Conservation (phyloP, 2,113 vertebrate genomes). For the Brevimyrus niger region DNA sequence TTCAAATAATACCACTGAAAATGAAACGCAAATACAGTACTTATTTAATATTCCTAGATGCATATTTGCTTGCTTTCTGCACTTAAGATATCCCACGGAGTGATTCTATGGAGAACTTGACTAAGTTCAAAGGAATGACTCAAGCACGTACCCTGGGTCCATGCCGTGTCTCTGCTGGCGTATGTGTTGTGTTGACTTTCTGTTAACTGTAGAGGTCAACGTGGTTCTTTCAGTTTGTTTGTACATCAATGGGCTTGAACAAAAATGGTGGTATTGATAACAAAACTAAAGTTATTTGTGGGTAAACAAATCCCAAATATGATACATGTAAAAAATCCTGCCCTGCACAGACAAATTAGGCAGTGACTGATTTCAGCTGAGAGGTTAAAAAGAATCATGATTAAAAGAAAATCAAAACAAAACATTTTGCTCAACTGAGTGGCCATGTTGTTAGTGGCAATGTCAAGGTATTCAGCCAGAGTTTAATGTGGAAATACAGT, state of each 20-base stretch:
- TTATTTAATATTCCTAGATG: not conserved
- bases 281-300: not conserved
- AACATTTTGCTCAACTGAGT: not conserved
- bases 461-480: not conserved
- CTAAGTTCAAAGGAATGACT: not conserved
- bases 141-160: slow-evolving; percentile 19
- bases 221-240: not conserved
- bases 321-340: not conserved
- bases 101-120: not conserved
- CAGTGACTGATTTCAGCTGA: not conserved
- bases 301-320: not conserved
- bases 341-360: not conserved
- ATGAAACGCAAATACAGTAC: not conserved
- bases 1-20: not conserved
- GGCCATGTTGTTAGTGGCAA: not conserved
- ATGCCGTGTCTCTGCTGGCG: not conserved
- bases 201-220: not conserved
- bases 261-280: not conserved
- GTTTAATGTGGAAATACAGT: not conserved
- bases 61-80: not conserved
- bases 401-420: not conserved
- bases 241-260: not conserved
- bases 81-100: not conserved
- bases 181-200: not conserved
- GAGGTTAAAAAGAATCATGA: not conserved